Conservation (phyloP, 2,888 invertebrate genomes). For the Sphinx pinastri region DNA sequence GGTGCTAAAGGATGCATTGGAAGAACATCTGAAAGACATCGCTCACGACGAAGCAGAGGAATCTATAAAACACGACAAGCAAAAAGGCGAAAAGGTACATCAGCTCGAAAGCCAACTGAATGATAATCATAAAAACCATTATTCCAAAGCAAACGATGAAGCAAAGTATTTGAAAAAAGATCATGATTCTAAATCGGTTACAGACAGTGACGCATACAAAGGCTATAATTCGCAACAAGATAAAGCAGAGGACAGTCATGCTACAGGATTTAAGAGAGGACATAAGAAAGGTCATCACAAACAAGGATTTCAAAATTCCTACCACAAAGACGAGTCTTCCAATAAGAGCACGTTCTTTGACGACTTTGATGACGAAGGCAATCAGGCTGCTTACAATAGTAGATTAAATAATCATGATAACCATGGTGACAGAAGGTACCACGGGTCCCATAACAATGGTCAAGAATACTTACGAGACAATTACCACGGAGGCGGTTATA, state of each 20-base stretch:
- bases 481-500: slow-evolving; percentile 68
- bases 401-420: slow-evolving; percentile 70
- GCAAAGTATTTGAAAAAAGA: slow-evolving; percentile 79
- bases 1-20: slow-evolving; percentile 71
- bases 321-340: slow-evolving; percentile 88
- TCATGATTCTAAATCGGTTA: slow-evolving; percentile 69
- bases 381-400: slow-evolving; percentile 73
- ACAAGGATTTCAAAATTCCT: slow-evolving; percentile 87
- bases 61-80: slow-evolving; percentile 71
- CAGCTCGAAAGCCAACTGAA: slow-evolving; percentile 70
- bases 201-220: slow-evolving; percentile 73
- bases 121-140: slow-evolving; percentile 74
- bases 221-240: slow-evolving; percentile 74
- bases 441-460: slow-evolving; percentile 74
- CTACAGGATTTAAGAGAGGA: slow-evolving; percentile 72
- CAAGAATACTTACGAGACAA: slow-evolving; percentile 70
- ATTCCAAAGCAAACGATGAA: slow-evolving; percentile 74
- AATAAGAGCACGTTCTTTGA: slow-evolving; percentile 88
- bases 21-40: slow-evolving; percentile 77
- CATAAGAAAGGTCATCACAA: slow-evolving; percentile 88
- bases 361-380: slow-evolving; percentile 82
- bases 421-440: slow-evolving; percentile 70
- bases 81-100: slow-evolving; percentile 76
- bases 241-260: slow-evolving; percentile 72
- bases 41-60: slow-evolving; percentile 72